Evolutionary conservation across 1,140 invertebrate species (phyloP).

Genomic region (Globodera rostochiensis): DNA sequence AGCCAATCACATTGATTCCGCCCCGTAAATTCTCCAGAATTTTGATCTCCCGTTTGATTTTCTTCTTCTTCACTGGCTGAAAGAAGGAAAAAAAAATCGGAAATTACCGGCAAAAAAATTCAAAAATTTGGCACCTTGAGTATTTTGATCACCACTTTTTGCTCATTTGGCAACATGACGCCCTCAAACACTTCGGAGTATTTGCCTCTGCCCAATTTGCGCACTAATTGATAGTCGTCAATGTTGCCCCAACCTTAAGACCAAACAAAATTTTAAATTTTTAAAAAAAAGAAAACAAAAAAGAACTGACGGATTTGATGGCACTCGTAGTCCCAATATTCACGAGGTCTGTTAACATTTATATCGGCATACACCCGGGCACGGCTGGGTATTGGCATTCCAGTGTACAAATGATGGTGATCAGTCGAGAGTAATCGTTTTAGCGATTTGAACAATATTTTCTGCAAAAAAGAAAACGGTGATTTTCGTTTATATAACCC

Average conservation of each 20-base stretch:
- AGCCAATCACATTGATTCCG: conserved; percentile 97
- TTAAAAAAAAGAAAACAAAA: neutral
- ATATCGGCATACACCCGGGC: conserved; percentile 96
- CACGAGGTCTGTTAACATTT: conserved; percentile 93
- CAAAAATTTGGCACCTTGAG: conserved; percentile 78
- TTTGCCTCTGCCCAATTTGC: conserved; percentile 97
- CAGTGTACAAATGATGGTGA: neutral
- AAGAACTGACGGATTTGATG: conserved; percentile 77
- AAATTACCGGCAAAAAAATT: conserved; percentile 18
- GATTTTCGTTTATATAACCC: no score
- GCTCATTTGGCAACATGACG: conserved; percentile 95
- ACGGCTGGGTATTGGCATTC: conserved; percentile 59
- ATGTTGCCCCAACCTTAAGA: conserved; percentile 89
- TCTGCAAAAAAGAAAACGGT: no score
- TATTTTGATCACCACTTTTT: conserved; percentile 99
- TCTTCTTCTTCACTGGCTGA: conserved; percentile 99
- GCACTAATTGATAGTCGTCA: conserved; percentile 97
- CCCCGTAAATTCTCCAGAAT: conserved; percentile 98
- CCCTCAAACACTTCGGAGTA: conserved; percentile 99
- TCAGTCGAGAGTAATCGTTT: no score
- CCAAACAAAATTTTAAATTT: no score
- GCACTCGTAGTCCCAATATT: conserved; percentile 99
- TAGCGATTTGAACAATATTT: no score
- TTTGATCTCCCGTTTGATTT: conserved; percentile 99
- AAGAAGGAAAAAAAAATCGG: neutral